Conservation (phyloP, 2,113 vertebrate genomes). For the Scatophagus argus region DNA sequence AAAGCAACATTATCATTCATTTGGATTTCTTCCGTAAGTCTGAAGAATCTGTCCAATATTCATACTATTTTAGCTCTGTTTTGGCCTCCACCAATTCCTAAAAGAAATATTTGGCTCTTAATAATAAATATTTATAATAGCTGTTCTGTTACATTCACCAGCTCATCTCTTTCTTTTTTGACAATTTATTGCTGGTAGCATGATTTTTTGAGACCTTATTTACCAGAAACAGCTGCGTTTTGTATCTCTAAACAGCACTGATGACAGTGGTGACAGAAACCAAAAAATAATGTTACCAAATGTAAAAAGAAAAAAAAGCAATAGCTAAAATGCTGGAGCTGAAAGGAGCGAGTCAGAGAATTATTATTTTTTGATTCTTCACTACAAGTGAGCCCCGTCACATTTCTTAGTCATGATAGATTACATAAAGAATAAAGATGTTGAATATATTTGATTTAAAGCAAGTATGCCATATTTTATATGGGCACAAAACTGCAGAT, state of each 20-base stretch:
- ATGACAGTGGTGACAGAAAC: background rate
- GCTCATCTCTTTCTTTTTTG: background rate
- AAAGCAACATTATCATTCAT: background rate
- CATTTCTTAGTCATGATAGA: background rate
- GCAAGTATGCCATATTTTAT: background rate
- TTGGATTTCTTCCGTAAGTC: background rate
- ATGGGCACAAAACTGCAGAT: background rate
- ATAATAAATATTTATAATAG: too few species aligned
- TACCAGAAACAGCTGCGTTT: background rate
- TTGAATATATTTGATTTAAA: background rate
- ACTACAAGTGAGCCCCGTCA: background rate
- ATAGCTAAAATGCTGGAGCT: background rate
- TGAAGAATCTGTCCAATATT: background rate
- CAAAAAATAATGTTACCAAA: background rate
- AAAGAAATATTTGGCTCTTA: background rate
- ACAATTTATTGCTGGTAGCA: background rate
- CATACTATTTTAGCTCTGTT: background rate
- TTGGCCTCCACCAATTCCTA: background rate
- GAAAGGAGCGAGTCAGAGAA: background rate
- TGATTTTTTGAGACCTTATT: background rate
- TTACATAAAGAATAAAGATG: background rate
- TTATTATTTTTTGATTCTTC: background rate
- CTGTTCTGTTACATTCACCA: background rate
- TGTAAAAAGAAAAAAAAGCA: background rate
- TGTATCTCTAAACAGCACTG: background rate